A percentile compares a stretch with the other conserved stretches of the same genome.
Evolutionary conservation across 2,888 invertebrate genomes (phyloP).

Genomic region (Bruchidius siliquastri): DNA sequence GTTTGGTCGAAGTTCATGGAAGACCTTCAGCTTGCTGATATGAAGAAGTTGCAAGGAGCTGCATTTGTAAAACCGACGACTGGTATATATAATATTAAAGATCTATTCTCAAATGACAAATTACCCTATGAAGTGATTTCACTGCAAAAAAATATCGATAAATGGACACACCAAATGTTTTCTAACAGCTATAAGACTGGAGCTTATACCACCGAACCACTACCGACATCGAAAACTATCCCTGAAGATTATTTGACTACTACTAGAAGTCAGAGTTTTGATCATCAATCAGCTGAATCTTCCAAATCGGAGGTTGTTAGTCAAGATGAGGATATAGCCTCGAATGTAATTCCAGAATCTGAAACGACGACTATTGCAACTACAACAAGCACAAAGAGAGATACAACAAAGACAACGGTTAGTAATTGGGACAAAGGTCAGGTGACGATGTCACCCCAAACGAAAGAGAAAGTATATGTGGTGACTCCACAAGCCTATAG

Average conservation of each 20-base stretch:
- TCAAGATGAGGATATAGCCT: slow-evolving; percentile 33
- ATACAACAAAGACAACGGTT: slow-evolving; percentile 27
- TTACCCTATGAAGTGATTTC: slow-evolving; percentile 66
- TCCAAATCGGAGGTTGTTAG: slow-evolving; percentile 29
- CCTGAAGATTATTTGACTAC: slow-evolving; percentile 68
- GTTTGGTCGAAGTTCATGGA: slow-evolving; percentile 46
- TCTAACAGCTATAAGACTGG: slow-evolving; percentile 49
- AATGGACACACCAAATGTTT: slow-evolving; percentile 77
- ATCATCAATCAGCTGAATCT: slow-evolving; percentile 36
- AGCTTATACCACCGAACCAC: slow-evolving; percentile 45
- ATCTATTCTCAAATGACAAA: slow-evolving; percentile 44
- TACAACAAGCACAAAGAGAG: slow-evolving; percentile 6
- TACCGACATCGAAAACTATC: slow-evolving; percentile 63
- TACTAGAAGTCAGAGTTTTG: slow-evolving; percentile 23
- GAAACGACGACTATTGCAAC: slow-evolving; percentile 20
- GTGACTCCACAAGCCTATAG: slow-evolving; percentile 71
- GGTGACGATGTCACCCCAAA: slow-evolving; percentile 69
- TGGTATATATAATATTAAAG: slow-evolving; percentile 50
- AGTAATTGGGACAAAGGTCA: slow-evolving; percentile 64
- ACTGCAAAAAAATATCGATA: slow-evolving; percentile 77
- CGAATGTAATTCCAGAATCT: slow-evolving; percentile 32
- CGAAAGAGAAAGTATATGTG: slow-evolving; percentile 76
- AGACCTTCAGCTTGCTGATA: slow-evolving; percentile 51
- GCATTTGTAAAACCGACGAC: slow-evolving; percentile 34
- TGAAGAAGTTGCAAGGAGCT: slow-evolving; percentile 47